Evolutionary conservation across 64 coral and sea anemone species (phyloP), one percentile per base, ranked within the genome.

Genomic region (Cladopsammia gracilis): DNA sequence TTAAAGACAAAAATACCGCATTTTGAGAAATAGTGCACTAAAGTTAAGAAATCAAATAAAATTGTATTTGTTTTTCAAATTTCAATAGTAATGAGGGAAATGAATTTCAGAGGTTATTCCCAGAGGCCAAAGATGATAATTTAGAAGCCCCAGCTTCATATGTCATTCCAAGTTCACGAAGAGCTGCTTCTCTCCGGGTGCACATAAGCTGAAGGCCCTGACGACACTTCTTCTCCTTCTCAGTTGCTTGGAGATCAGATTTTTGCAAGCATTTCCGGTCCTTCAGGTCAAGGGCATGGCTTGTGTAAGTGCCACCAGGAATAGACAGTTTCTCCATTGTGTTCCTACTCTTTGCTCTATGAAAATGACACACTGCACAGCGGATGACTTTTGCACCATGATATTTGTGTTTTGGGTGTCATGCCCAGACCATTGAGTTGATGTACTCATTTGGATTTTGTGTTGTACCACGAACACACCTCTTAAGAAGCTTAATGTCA

Each of bases 41-140:
- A 85, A 62, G 81, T 85, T 85, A 67, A 87, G 16, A 85, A 64
- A 19, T 34, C 2, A 85, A 67, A 67, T 67, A 67, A 85, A 67
- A 64, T 85, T 85, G 67, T 85, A 60, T 67, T 85, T 44, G 25
- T n/a, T 46, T 85, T 60, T 6, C 8, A 60, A 6, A 85, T 11
- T 67, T 67, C 6, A 85, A 85, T 48, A 85, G 65, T 60, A 85
- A 20, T 85, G 52, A 60, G 5, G 65, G 81, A 60, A 64, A 85
- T 67, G 67, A 59, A 67, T 67, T 44, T 25, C 71, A 75, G 71
- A 75, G 47, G 47, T 75, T 48, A 44, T 75, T 75, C 42, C 13
- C 42, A 75, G 71, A 75, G 71, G 71, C 71, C 15, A 7, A 48
- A 75, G 71, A 44, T 2, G 48, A 10, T 44, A 34, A 16, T 75